Base-by-base conservation (phyloP, 2,888 invertebrate genomes). In the Rhingia campestris region DNA sequence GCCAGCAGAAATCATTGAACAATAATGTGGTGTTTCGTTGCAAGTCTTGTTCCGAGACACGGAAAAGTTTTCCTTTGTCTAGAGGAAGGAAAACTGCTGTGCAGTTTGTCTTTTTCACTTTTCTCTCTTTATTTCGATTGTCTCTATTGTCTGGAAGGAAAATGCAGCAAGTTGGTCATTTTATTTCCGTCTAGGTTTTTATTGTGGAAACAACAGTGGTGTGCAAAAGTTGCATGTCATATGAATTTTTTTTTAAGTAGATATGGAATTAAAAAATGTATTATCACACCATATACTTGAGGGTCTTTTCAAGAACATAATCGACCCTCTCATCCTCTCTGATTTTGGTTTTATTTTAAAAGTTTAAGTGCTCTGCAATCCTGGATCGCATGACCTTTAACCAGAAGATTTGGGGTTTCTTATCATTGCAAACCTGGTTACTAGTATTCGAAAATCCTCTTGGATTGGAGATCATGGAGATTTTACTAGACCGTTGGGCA, bases 91-190 rank as follows among this genome's bases (percentile, higher is more conserved):
- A 53, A 45, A 56, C 58, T 37, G 51, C 30, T 37, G 37, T 53
- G 59, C 61, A 63, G 69, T 74, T 81, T 81, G 74, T 81, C 74
- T 69, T 45, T 74, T 67, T 63, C 56, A 32, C 58, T 80, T 80
- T 74, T 59, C 66, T 54, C 54, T 43, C 35, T 22, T 22, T 22
- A 22, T 22, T 22, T 43, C 33, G 47, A 41, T 30, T 59, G 14
- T 59, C 49, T 59, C 49, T 39, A 56, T 51, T 69, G 61, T 67
- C 37, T 12, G 45, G 35, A 14, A 12, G 30, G 33, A 59, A 59
- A 35, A 54, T 59, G 37, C 54, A 61, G 22, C n/a, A 74, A 74
- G 30, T 64, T 72, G 72, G 72, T 79, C 72, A 79, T 47, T 81
- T 67, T 74, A 69, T 58, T 74, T 74, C 54, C 63, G 54, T 37